phyloP scores from a whole-genome alignment of 64 coral and sea anemone genomes.

The Pachyseris speciosa region DNA sequence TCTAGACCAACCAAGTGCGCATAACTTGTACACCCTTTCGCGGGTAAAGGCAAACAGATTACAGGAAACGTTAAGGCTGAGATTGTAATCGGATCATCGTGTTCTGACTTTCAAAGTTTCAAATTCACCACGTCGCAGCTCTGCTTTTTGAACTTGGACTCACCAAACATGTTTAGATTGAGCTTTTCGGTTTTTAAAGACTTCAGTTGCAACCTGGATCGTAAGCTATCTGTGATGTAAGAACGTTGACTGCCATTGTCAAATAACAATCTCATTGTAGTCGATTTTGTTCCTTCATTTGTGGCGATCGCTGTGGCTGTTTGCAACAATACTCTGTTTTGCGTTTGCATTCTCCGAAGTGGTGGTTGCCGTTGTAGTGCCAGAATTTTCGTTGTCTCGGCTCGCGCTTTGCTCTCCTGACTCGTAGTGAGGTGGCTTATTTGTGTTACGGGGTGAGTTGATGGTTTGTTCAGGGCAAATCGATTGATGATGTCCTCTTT shows the following conservation, averaged over 20 bases:
- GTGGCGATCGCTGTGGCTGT: neutral
- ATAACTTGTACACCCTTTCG: neutral
- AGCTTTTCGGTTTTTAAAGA: neutral
- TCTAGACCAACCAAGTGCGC: slow-evolving; percentile 36
- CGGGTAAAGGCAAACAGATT: slow-evolving; percentile 35
- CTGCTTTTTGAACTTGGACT: slow-evolving; percentile 24
- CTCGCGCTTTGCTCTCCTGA: neutral
- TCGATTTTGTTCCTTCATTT: slow-evolving; percentile 9
- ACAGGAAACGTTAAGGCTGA: slow-evolving; percentile 24
- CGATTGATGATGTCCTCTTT: neutral
- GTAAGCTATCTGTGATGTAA: slow-evolving; percentile 1
- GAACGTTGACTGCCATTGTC: neutral
- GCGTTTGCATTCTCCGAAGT: neutral
- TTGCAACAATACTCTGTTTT: neutral
- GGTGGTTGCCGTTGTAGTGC: neutral
- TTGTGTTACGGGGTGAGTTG: neutral
- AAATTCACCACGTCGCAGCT: slow-evolving; percentile 9
- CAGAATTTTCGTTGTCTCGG: neutral
- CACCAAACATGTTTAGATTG: slow-evolving; percentile 5
- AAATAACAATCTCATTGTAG: neutral
- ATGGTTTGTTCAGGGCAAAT: neutral
- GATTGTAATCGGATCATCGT: slow-evolving; percentile 4
- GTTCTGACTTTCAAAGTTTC: neutral
- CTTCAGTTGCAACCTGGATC: slow-evolving; percentile 1
- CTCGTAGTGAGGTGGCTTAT: neutral